phyloP scores from a whole-genome alignment of 2,797 vertebrate species.

The Oreochromis mossambicus region DNA sequence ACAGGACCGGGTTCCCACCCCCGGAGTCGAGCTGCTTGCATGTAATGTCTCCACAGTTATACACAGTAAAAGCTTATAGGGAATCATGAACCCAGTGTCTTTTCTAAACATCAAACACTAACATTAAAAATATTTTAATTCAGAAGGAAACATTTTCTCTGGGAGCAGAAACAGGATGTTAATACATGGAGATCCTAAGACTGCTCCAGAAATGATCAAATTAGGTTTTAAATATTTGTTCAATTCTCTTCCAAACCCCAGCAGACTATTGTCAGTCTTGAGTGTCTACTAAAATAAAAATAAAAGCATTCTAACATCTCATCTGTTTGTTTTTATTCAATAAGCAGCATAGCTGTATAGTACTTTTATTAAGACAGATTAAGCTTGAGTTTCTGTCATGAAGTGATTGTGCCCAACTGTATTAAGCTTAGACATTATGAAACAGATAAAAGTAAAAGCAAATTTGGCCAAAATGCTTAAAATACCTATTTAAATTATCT shows the following conservation, averaged over 20 bases:
- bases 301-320: not conserved
- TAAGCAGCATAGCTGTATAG: not conserved
- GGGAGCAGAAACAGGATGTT: not conserved
- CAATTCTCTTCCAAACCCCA: not conserved
- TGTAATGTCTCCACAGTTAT: not conserved
- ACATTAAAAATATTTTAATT: not conserved
- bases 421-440: not conserved
- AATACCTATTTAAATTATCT: not conserved
- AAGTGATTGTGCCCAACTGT: not conserved
- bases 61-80: not conserved
- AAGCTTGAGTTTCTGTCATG: not conserved
- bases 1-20: not conserved
- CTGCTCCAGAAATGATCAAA: not conserved
- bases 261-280: not conserved
- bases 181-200: not conserved
- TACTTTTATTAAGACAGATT: not conserved
- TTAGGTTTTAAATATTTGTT: not conserved
- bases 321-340: not conserved
- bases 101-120: not conserved
- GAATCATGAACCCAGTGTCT: rapidly evolving
- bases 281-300: not conserved
- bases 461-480: not conserved
- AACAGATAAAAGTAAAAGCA: not conserved
- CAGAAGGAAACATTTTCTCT: not conserved
- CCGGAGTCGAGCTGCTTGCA: not conserved